Evolutionary conservation across 2,888 invertebrate species (phyloP).

Genomic region (Gastrophysa polygoni): DNA sequence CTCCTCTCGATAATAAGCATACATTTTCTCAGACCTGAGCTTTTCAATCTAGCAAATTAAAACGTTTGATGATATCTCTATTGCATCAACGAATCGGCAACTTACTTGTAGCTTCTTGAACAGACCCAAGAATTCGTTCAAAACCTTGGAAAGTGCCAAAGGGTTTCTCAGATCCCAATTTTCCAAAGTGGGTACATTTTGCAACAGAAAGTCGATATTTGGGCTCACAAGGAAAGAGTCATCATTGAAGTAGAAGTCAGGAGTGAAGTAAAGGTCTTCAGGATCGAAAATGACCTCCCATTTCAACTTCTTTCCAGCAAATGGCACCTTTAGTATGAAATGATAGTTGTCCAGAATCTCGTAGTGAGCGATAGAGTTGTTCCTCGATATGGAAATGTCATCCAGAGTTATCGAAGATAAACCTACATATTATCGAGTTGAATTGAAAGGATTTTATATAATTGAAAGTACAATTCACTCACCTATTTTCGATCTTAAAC

Average conservation of each 20-base stretch:
- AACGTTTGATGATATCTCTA: too few species aligned
- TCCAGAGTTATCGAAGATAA: conserved; percentile 33
- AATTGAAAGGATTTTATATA: background rate
- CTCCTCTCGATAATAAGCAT: conserved; percentile 66
- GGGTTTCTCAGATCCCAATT: conserved; percentile 70
- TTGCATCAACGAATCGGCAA: background rate
- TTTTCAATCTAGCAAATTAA: conserved; percentile 47
- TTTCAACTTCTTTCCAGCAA: conserved; percentile 68
- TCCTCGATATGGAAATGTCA: conserved; percentile 26
- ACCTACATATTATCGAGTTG: conserved; percentile 42
- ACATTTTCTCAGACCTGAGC: conserved; percentile 59
- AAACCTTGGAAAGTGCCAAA: conserved; percentile 64
- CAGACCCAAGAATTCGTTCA: conserved; percentile 66
- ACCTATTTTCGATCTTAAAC: conserved; percentile 42
- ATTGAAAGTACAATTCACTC: conserved; percentile 13
- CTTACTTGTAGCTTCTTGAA: conserved; percentile 70
- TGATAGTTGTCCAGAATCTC: conserved; percentile 46
- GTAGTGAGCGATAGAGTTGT: conserved; percentile 19
- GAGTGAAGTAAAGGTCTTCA: conserved; percentile 63
- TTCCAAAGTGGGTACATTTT: conserved; percentile 65
- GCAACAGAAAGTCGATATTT: conserved; percentile 62
- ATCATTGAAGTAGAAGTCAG: conserved; percentile 78
- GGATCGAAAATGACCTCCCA: conserved; percentile 76
- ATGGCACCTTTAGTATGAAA: conserved; percentile 71
- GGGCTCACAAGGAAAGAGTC: conserved; percentile 67